Evolutionary conservation across 1,140 invertebrate genomes (phyloP).

Genomic region (Ips typographus): DNA sequence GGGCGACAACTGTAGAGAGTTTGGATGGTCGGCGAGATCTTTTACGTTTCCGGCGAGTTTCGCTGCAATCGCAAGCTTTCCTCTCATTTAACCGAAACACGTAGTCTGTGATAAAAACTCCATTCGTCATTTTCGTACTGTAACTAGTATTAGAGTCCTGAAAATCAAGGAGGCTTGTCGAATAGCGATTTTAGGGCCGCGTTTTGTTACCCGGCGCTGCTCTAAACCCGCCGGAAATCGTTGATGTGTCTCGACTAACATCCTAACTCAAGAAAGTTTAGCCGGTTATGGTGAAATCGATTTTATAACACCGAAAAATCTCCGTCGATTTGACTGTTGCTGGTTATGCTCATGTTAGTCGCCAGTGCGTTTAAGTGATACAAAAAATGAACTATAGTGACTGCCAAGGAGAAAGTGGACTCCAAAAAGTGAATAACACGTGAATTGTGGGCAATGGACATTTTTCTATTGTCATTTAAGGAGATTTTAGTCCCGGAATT

Average conservation of each 20-base stretch:
- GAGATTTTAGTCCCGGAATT: conserved; percentile 19
- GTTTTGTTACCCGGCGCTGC: conserved; percentile 22
- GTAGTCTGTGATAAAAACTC: conserved; percentile 35
- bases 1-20: neutral
- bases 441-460: conserved; percentile 8
- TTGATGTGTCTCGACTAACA: conserved; percentile 5
- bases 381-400: neutral
- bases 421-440: conserved; percentile 26
- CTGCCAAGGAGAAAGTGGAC: conserved; percentile 24
- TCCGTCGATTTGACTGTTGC: conserved; percentile 14
- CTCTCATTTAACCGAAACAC: conserved; percentile 5
- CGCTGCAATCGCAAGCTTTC: neutral
- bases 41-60: neutral
- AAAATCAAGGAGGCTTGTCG: conserved; percentile 1
- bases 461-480: conserved; percentile 8
- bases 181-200: conserved; percentile 7
- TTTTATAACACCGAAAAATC: conserved; percentile 22
- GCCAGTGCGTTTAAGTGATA: neutral
- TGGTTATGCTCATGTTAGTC: conserved; percentile 5
- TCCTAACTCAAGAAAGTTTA: neutral
- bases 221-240: conserved; percentile 20
- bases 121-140: conserved; percentile 25
- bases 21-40: neutral
- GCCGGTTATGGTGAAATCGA: conserved; percentile 6
- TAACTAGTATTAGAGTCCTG: conserved; percentile 11